A percentile compares a stretch with the other conserved stretches of the same genome.
These are phyloP conservation scores for Ifrita kowaldi DNA, from an alignment of 2,113 vertebrate species.

Conservation along the genomic window DNA sequence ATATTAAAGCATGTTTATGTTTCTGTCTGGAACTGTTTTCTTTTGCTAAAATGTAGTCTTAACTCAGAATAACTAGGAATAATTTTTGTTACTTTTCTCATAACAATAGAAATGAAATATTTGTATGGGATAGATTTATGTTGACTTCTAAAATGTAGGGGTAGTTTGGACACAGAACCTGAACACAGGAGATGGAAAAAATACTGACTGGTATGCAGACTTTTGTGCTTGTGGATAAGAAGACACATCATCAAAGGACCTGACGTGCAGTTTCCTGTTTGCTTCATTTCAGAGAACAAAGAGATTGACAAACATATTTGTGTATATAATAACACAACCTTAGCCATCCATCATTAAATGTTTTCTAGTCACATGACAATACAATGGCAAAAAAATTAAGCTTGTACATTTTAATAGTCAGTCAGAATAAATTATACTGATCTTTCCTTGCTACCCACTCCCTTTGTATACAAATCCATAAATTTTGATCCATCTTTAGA, in stretches of 20 bases:
- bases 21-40: neutral
- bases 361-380: neutral
- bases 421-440: neutral
- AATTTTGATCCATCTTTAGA: neutral
- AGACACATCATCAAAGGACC: neutral
- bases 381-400: neutral
- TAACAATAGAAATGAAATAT: neutral
- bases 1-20: neutral
- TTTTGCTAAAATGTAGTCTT: neutral
- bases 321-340: neutral
- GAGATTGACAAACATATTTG: neutral
- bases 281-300: neutral
- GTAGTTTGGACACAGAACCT: neutral
- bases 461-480: neutral
- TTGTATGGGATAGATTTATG: neutral
- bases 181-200: neutral
- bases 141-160: neutral
- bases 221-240: neutral
- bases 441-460: neutral
- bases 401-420: neutral
- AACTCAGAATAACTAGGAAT: neutral
- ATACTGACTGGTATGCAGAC: neutral
- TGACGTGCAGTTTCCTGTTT: conserved; percentile 23
- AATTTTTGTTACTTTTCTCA: neutral
- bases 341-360: neutral